phyloP scores from a whole-genome alignment of 2,888 invertebrate species.

The Sminthurinus aureus region DNA sequence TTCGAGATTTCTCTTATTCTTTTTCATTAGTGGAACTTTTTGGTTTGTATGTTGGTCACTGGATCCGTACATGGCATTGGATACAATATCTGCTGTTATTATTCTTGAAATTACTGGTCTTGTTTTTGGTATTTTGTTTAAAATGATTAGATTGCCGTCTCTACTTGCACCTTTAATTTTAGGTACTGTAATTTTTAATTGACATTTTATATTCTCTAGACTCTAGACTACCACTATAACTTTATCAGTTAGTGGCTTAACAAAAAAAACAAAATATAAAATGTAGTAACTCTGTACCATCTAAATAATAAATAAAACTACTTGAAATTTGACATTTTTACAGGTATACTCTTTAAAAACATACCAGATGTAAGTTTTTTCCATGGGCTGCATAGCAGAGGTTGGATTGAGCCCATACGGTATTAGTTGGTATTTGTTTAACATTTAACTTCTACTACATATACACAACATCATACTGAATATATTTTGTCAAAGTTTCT shows the following conservation, averaged over 20 bases:
- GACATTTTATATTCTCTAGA: too few relatives aligned
- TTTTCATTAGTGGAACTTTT: constrained; percentile 73
- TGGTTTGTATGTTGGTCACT: constrained; percentile 82
- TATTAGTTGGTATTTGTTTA: constrained; percentile 44
- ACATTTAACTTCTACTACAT: too few relatives aligned
- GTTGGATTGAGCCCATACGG: constrained; percentile 57
- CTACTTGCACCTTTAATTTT: constrained; percentile 87
- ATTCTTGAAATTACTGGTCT: constrained; percentile 78
- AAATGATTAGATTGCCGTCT: constrained; percentile 80
- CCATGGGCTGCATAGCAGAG: constrained; percentile 8
- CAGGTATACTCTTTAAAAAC: constrained; percentile 66
- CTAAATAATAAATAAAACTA: too few relatives aligned
- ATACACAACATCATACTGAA: too few relatives aligned
- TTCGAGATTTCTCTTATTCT: constrained; percentile 76
- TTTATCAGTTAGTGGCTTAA: too few relatives aligned
- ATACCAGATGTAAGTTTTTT: constrained; percentile 21
- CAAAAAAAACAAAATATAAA: too few relatives aligned
- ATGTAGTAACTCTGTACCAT: too few relatives aligned
- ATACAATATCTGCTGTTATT: constrained; percentile 79
- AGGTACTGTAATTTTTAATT: constrained; percentile 65
- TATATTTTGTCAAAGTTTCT: too few relatives aligned
- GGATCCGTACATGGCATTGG: constrained; percentile 72
- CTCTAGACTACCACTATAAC: too few relatives aligned
- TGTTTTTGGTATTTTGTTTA: constrained; percentile 63
- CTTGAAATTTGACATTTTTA: too few relatives aligned